phyloP scores from a whole-genome alignment of 2,888 invertebrate genomes.

The Cheilosia soror region DNA sequence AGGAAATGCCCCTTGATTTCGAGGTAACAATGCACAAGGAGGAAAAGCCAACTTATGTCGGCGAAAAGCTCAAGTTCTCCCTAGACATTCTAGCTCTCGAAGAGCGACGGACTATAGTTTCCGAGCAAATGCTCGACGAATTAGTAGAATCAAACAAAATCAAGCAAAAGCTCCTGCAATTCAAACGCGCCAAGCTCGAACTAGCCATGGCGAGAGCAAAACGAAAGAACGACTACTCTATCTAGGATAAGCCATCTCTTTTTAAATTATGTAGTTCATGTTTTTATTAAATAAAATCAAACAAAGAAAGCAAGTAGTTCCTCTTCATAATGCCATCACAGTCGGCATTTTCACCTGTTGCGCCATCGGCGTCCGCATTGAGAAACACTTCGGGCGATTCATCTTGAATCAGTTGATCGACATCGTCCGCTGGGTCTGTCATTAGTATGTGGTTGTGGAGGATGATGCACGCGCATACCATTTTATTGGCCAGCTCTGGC shows the following conservation, averaged over 20 bases:
- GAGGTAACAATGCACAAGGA: not conserved
- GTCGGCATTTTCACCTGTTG: conserved; percentile 4
- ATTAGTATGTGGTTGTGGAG: conserved; percentile 62
- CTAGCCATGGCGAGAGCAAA: conserved; percentile 9
- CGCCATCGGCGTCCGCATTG: not conserved
- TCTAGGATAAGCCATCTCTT: not conserved
- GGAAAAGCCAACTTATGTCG: not conserved
- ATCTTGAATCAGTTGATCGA: not conserved
- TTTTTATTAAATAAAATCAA: conserved; percentile 56
- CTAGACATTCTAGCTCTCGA: conserved; percentile 44
- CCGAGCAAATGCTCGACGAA: conserved; percentile 27
- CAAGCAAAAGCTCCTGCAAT: conserved; percentile 26
- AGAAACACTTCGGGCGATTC: conserved; percentile 11
- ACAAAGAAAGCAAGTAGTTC: conserved; percentile 47
- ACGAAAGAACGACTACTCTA: not conserved
- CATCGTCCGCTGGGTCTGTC: conserved; percentile 39
- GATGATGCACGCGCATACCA: conserved; percentile 42
- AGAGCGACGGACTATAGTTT: conserved; percentile 48
- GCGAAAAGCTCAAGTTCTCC: not conserved
- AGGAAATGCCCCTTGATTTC: not conserved
- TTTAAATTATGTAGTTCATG: not conserved
- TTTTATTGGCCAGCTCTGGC: conserved; percentile 57
- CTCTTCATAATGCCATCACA: conserved; percentile 31
- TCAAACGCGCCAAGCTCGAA: conserved; percentile 29
- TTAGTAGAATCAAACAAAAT: conserved; percentile 37